Conservation (phyloP, 2,113 vertebrate species). For the Gopherus evgoodei region DNA sequence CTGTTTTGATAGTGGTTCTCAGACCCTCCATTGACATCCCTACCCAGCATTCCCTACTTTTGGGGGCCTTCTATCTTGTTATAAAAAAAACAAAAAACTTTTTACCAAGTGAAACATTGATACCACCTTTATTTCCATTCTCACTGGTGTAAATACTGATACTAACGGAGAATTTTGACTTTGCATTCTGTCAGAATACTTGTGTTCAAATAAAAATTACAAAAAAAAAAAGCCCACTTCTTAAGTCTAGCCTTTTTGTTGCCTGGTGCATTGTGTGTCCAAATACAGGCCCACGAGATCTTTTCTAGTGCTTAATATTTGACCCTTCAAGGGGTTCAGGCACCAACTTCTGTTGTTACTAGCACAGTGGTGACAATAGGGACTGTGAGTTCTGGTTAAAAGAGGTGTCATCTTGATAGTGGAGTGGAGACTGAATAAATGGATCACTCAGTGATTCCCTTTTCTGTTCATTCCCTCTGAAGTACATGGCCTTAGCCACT, state of each 20-base stretch:
- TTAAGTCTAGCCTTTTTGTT: slow-evolving; percentile 44
- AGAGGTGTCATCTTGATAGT: not conserved
- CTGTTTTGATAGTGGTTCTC: slow-evolving; percentile 78
- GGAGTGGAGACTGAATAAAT: not conserved
- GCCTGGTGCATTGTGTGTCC: not conserved
- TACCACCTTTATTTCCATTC: slow-evolving; percentile 88
- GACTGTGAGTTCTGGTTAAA: not conserved
- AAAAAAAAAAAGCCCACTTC: slow-evolving; percentile 44
- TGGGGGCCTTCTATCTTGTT: slow-evolving; percentile 88
- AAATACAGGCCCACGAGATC: not conserved
- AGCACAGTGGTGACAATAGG: not conserved
- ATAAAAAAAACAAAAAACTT: slow-evolving; percentile 83
- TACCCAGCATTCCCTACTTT: slow-evolving; percentile 85
- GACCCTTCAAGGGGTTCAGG: not conserved
- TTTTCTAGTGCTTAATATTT: not conserved
- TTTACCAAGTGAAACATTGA: slow-evolving; percentile 89
- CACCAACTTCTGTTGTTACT: not conserved
- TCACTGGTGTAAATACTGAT: slow-evolving; percentile 96
- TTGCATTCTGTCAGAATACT: slow-evolving; percentile 93
- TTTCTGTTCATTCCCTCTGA: too few species aligned
- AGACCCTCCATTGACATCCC: slow-evolving; percentile 79
- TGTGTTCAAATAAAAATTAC: slow-evolving; percentile 95
- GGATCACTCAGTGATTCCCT: too few species aligned
- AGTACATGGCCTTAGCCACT: too few species aligned
- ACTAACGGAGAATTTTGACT: slow-evolving; percentile 93